A percentile compares a stretch with the other conserved stretches of the same genome.
phyloP scores from a whole-genome alignment of 64 coral and sea anemone genomes.

The Trachythela sp. region DNA sequence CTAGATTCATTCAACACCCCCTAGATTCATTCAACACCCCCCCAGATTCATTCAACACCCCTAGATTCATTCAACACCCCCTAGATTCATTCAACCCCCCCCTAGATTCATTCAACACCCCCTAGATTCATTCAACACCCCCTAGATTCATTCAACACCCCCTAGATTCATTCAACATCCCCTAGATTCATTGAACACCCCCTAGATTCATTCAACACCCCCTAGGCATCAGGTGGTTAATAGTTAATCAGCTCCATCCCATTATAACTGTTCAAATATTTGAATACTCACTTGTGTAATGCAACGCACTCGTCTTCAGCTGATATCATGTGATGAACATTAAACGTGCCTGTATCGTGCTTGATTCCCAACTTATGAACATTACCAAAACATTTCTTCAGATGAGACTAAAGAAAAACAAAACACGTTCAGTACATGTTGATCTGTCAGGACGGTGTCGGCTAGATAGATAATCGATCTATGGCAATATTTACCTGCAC shows the following conservation, averaged over 20 bases:
- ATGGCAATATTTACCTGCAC: slow-evolving; percentile 58
- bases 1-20: too few species aligned
- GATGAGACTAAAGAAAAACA: slow-evolving; percentile 59
- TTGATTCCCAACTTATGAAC: slow-evolving; percentile 78
- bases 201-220: too few species aligned
- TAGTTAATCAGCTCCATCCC: background rate
- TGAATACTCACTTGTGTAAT: slow-evolving; percentile 68
- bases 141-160: too few species aligned
- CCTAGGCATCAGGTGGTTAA: background rate
- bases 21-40: too few species aligned
- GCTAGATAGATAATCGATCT: too few species aligned
- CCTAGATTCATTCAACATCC: too few species aligned
- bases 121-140: too few species aligned
- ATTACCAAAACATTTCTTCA: slow-evolving; percentile 91
- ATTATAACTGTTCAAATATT: background rate
- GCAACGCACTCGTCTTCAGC: slow-evolving; percentile 81
- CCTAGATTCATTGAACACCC: too few species aligned
- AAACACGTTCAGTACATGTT: background rate
- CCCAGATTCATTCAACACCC: too few species aligned
- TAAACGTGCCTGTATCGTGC: slow-evolving; percentile 63
- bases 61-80: too few species aligned
- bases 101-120: too few species aligned
- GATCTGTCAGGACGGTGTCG: background rate
- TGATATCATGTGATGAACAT: slow-evolving; percentile 78
- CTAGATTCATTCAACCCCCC: too few species aligned